Conservation (phyloP, 2,797 vertebrate species). For the Phaenicophaeus curvirostris region DNA sequence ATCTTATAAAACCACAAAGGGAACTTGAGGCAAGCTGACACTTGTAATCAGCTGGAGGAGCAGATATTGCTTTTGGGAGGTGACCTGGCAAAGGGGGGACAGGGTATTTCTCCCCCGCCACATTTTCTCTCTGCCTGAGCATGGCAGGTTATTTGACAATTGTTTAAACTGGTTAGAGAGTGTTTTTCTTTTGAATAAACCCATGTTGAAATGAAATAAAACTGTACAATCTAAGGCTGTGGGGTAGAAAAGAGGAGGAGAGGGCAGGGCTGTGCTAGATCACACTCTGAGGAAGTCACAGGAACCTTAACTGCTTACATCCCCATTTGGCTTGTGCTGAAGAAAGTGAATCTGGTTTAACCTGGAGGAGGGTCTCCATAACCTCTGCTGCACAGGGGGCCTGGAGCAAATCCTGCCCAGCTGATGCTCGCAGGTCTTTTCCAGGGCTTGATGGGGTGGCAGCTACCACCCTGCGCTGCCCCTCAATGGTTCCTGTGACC, state of each 20-base stretch:
- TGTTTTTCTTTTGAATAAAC: not conserved
- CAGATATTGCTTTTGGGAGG: not conserved
- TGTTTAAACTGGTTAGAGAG: not conserved
- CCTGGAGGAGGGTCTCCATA: not conserved
- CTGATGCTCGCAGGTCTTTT: not conserved
- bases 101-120: not conserved
- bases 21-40: conserved; percentile 5
- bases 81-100: not conserved
- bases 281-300: not conserved
- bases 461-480: not conserved
- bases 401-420: not conserved
- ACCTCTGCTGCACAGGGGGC: not conserved
- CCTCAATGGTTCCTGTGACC: rapidly evolving
- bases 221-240: rapidly evolving
- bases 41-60: not conserved
- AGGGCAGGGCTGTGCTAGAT: not conserved
- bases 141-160: not conserved
- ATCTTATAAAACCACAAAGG: not conserved
- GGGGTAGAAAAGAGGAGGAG: not conserved
- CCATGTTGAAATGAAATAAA: not conserved
- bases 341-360: not conserved
- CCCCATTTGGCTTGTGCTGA: not conserved
- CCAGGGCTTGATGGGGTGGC: not conserved
- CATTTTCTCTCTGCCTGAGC: not conserved
- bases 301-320: conserved; percentile 5